Base-by-base conservation (phyloP, 2,113 vertebrate genomes). In the Microcebus griseorufus region DNA sequence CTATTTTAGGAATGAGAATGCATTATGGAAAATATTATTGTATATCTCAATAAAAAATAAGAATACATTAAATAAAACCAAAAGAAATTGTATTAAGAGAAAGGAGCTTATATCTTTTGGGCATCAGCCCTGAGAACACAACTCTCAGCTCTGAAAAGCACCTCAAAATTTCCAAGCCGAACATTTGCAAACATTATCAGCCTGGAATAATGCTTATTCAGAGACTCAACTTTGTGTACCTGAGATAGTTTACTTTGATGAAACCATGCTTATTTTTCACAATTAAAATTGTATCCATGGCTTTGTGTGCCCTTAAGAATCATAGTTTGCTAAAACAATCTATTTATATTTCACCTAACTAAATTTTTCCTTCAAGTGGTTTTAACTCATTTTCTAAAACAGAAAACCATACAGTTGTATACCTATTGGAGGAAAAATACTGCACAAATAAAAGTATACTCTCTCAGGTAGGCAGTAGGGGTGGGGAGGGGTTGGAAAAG, bases 361-460 rank as follows among this genome's bases (percentile, higher is more conserved):
- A 25, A 39, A 34, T 37, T 92, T 84, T 79, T 81, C 32, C 72
- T 76, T n/a, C 11, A 48, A 22, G 55, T 55, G 29, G 6, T 83
- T 91, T 78, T 72, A 25, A 84, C 39, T 87, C 51, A 51, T 93
- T 90, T 82, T 83, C 64, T 67, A 67, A 94, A 96, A n/a, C 60
- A 97, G 65, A 84, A 96, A 72, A 92, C 51, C 29, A 83, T 18
- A 32, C n/a, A 34, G 10, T n/a, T 67, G 11, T 37, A 82, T n/a
- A 27, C 18, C 55, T 48, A 55, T 0, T 34, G 25, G 2, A 23
- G 3, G 4, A 60, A 16, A 16, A 17, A 34, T 55, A 22, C 1
- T 64, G 55, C 51, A 84, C 34, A 91, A 69, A 32, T 73, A 23
- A 82, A 86, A 76, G 67, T 34, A 72, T n/a, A 17, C 13, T 29